Base-by-base conservation (phyloP, 2,113 vertebrate species). In the Chaetura pelagica region DNA sequence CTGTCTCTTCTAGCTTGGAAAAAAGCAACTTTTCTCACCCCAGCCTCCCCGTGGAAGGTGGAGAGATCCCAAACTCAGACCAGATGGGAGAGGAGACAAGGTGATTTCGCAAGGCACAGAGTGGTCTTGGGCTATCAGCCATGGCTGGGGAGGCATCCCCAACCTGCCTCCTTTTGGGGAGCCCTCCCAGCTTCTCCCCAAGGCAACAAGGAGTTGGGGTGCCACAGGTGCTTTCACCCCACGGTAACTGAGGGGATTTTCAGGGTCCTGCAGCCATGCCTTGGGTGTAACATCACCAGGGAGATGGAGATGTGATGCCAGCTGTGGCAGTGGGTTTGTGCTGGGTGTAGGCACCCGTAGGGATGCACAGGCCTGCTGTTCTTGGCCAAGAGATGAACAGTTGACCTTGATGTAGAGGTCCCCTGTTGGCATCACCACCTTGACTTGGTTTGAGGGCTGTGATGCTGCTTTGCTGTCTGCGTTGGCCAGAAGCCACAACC, bases 1-100 rank as follows among this genome's bases (percentile, higher is more conserved):
- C 90, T 94, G 92, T 95, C 93, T 96, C 94, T 95, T 89, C 32
- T 48, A 95, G 76, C 78, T 84, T 62, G 88, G 88, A 90, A 84
- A 88, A 94, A 84, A 92, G 64, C 66, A 58, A 92, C 88, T 9
- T 83, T 91, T 80, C 82, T 91, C 90, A 83, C 35, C 79, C 89
- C 30, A 10, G n/a, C 67, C 90, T 80, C 82, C 54, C 46, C 0
- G 0, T 76, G 67, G 76, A 51, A 55, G 67, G 82, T 15, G 1
- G 55, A 87, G 64, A 40, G 58, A 8, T 94, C 86, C 80, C 64
- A 89, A 81, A 46, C 9, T 4, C 64, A 76, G 64, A 57, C n/a
- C 68, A 51, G 32, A 24, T 82, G 8, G 34, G 34, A 90, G 67
- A 66, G 79, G 27, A 58, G 68, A 13, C 63, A 71, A 35, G 67